Conservation (phyloP, 2,113 vertebrate genomes). For the Formicarius rufipectus region DNA sequence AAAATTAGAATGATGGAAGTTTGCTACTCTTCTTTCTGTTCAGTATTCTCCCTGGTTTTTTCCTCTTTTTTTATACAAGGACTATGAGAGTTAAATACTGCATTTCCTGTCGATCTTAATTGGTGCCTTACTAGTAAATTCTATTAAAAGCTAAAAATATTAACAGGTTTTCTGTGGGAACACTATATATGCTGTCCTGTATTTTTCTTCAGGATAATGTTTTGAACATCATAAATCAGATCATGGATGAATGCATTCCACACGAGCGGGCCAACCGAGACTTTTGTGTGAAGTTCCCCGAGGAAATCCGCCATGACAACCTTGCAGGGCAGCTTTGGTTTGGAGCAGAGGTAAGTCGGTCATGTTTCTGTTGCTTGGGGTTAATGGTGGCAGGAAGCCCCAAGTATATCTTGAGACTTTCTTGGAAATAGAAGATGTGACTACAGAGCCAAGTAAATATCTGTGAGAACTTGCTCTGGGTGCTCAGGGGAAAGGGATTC, state of each 20-base stretch:
- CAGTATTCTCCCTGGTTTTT: background rate
- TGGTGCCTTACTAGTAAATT: background rate
- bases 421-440: background rate
- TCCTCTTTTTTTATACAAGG: background rate
- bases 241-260: slow-evolving; percentile 98
- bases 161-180: background rate
- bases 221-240: slow-evolving; percentile 94
- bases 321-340: slow-evolving; percentile 98
- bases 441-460: background rate
- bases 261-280: slow-evolving; percentile 92
- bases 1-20: background rate
- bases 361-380: background rate
- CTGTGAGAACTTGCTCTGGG: background rate
- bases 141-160: background rate
- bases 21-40: background rate
- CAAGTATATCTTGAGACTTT: background rate
- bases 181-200: background rate
- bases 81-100: background rate
- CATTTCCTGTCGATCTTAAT: background rate
- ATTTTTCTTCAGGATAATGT: slow-evolving; percentile 87
- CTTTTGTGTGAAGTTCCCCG: slow-evolving; percentile 96
- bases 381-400: background rate
- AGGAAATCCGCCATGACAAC: slow-evolving; percentile 98
- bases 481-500: background rate
- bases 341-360: slow-evolving; percentile 88